phyloP scores from a whole-genome alignment of 2,888 invertebrate species.

The Papilio protenor region DNA sequence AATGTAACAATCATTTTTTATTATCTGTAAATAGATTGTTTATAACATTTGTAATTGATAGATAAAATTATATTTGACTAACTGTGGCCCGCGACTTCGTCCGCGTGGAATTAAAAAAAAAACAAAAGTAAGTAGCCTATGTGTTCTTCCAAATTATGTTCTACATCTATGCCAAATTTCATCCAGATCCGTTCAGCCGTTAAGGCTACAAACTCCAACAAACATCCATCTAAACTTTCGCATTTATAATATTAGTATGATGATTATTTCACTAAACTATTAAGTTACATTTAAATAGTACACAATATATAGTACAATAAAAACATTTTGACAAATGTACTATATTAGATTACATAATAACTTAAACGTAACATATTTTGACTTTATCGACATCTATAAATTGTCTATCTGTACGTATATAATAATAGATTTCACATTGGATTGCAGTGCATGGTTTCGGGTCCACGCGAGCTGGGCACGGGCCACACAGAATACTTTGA shows the following conservation, averaged over 20 bases:
- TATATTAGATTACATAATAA: background rate
- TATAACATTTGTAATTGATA: no score
- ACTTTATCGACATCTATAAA: constrained; percentile 3
- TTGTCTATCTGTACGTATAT: constrained; percentile 53
- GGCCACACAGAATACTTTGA: constrained; percentile 78
- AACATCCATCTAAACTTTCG: no score
- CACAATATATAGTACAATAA: background rate
- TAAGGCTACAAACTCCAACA: no score
- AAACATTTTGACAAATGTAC: background rate
- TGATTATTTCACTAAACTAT: background rate
- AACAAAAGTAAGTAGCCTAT: no score
- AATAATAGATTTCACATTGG: constrained; percentile 80
- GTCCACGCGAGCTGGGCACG: constrained; percentile 78
- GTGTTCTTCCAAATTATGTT: no score
- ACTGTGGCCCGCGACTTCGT: no score
- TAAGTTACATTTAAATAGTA: background rate
- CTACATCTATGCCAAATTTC: no score
- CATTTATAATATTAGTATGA: no score
- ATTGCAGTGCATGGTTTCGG: constrained; percentile 64
- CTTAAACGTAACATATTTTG: background rate
- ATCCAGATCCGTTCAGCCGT: no score
- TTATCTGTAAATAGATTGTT: background rate
- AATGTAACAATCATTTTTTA: background rate
- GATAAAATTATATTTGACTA: background rate
- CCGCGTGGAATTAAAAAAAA: no score